These are phyloP conservation scores for Gorsachius magnificus DNA, from an alignment of 2,797 vertebrate species.

Conservation along the genomic window DNA sequence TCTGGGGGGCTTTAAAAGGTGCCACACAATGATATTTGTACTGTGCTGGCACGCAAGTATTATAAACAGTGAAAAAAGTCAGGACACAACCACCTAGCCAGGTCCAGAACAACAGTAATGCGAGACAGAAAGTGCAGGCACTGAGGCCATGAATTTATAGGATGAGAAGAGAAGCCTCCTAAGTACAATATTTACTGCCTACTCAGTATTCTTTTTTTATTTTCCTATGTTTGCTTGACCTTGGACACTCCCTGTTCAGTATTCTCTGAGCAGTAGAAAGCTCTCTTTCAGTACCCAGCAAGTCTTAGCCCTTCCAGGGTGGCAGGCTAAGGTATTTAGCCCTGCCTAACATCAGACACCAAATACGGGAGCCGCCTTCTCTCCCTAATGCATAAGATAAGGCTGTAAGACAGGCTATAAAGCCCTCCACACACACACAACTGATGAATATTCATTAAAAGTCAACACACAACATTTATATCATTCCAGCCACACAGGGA, in stretches of 20 bases:
- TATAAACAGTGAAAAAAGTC: not conserved
- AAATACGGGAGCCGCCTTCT: not conserved
- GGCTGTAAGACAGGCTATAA: not conserved
- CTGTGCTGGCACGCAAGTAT: not conserved
- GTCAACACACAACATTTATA: not conserved
- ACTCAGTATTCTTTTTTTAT: conserved; percentile 46
- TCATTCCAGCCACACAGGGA: conserved; percentile 4
- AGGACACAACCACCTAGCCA: not conserved
- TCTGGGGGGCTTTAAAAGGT: not conserved
- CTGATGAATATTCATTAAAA: conserved; percentile 42
- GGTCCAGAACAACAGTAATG: not conserved
- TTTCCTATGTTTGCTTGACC: conserved; percentile 28
- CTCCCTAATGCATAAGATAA: not conserved
- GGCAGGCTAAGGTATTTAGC: not conserved
- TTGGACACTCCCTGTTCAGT: conserved; percentile 31
- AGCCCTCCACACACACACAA: not conserved
- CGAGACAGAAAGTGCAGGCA: not conserved
- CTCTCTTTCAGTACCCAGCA: not conserved
- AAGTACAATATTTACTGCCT: conserved; percentile 54
- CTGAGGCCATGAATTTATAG: not conserved
- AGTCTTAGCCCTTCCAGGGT: not conserved
- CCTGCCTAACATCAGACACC: not conserved
- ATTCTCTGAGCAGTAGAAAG: conserved; percentile 9
- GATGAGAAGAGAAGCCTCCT: conserved; percentile 29
- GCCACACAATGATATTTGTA: no score